These are phyloP conservation scores for Drosophila neonasuta DNA, from an alignment of 2,888 invertebrate genomes.

Conservation along the genomic window DNA sequence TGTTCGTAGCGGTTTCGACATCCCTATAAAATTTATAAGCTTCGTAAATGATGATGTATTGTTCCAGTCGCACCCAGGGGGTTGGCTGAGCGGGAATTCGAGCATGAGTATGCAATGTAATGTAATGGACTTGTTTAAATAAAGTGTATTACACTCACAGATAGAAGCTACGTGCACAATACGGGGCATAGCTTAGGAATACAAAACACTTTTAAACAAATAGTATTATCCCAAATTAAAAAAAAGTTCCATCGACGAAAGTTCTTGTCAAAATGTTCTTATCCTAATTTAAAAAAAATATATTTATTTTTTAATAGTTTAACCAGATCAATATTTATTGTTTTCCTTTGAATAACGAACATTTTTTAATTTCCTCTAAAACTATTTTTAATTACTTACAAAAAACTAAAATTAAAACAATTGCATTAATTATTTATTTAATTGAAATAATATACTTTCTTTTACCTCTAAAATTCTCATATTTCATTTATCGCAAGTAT, in stretches of 20 bases:
- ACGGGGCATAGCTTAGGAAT: not conserved
- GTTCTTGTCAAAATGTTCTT: too few relatives aligned
- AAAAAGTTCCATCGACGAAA: too few relatives aligned
- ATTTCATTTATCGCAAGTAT: not conserved
- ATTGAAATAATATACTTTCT: too few relatives aligned
- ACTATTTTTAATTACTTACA: too few relatives aligned
- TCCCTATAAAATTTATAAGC: slow-evolving; percentile 51
- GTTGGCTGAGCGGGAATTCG: not conserved
- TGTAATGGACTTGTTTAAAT: slow-evolving; percentile 35
- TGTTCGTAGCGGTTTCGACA: slow-evolving; percentile 13
- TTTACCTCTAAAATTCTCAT: not conserved
- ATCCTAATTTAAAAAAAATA: too few relatives aligned
- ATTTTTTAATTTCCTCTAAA: too few relatives aligned
- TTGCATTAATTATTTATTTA: too few relatives aligned
- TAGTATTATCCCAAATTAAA: too few relatives aligned
- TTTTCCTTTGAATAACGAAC: too few relatives aligned
- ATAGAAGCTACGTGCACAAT: not conserved
- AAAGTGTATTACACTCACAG: slow-evolving; percentile 9
- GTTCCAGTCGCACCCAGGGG: slow-evolving; percentile 41
- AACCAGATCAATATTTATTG: too few relatives aligned
- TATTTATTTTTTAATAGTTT: too few relatives aligned
- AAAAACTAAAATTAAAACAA: too few relatives aligned
- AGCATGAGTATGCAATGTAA: slow-evolving; percentile 9
- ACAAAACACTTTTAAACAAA: not conserved
- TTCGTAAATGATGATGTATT: slow-evolving; percentile 68